These are phyloP conservation scores for Raphicerus campestris DNA, from an alignment of 2,113 vertebrate genomes.

Conservation along the genomic window DNA sequence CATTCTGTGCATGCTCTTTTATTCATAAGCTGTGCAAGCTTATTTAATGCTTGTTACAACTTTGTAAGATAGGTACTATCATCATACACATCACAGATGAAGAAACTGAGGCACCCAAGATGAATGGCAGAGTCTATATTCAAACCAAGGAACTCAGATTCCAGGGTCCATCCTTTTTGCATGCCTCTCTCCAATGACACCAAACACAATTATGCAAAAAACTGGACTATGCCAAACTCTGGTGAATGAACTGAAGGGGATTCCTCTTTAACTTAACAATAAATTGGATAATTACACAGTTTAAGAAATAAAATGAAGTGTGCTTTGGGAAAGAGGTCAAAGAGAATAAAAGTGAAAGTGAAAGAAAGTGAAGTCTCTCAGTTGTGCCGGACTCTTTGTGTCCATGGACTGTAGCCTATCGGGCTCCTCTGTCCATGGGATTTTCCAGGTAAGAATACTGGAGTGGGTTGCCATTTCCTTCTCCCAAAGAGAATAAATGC, in stretches of 20 bases:
- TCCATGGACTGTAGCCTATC: neutral
- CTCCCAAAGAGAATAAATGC: neutral
- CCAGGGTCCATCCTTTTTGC: neutral
- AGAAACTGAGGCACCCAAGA: neutral
- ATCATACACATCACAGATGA: neutral
- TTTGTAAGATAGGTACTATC: neutral
- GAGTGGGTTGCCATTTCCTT: neutral
- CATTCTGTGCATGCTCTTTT: neutral
- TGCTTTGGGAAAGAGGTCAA: neutral
- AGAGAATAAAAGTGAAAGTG: neutral
- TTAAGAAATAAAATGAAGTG: slow-evolving; percentile 32
- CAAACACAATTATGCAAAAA: neutral
- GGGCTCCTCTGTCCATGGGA: neutral
- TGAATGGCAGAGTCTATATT: neutral
- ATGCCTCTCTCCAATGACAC: neutral
- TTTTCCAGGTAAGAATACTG: neutral
- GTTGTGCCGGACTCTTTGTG: neutral
- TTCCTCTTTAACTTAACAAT: neutral
- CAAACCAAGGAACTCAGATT: neutral
- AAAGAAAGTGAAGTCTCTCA: neutral
- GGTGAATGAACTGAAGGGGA: neutral
- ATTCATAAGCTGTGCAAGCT: neutral
- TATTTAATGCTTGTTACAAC: neutral
- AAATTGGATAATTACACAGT: neutral
- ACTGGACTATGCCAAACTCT: neutral